Evolutionary conservation across 2,113 vertebrate species (phyloP).

Genomic region (Erinaceus europaeus): DNA sequence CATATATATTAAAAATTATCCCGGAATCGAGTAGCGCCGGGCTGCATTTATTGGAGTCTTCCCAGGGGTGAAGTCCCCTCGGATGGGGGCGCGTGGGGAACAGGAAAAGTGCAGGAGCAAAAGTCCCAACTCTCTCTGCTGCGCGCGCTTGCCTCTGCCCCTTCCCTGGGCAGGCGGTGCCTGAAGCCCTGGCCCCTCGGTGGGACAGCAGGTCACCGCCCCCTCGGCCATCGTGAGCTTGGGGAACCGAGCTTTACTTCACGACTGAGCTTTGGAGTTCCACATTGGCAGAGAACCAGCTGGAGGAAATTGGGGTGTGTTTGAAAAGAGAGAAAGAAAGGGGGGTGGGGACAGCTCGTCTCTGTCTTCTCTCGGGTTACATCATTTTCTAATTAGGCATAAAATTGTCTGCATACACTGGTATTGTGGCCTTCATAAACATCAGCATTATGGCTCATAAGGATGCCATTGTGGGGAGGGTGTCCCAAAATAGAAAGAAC

Average conservation of each 20-base stretch:
- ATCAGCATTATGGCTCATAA: constrained; percentile 93
- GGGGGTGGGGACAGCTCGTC: constrained; percentile 69
- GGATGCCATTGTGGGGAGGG: constrained; percentile 89
- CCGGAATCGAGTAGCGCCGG: constrained; percentile 92
- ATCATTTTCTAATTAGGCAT: constrained; percentile 89
- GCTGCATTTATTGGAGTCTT: constrained; percentile 96
- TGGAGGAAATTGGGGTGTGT: constrained; percentile 64
- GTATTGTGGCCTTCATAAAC: constrained; percentile 95
- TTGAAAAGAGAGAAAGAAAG: constrained; percentile 65
- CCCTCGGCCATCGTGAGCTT: not conserved
- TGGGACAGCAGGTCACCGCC: not conserved
- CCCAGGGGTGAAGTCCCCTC: constrained; percentile 95
- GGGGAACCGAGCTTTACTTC: constrained; percentile 79
- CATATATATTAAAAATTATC: constrained; percentile 99
- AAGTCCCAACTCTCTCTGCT: constrained; percentile 84
- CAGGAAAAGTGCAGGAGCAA: not conserved
- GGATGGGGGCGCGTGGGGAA: constrained; percentile 82
- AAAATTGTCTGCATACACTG: constrained; percentile 91
- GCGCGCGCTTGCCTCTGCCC: not conserved
- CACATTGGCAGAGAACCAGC: not conserved
- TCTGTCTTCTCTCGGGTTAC: constrained; percentile 80
- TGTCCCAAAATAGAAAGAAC: constrained; percentile 90
- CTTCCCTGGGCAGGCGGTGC: not conserved
- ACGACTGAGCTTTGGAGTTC: constrained; percentile 34
- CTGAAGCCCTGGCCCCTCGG: not conserved